These are phyloP conservation scores for Otocyon megalotis DNA, from an alignment of 2,113 vertebrate genomes.

Conservation along the genomic window DNA sequence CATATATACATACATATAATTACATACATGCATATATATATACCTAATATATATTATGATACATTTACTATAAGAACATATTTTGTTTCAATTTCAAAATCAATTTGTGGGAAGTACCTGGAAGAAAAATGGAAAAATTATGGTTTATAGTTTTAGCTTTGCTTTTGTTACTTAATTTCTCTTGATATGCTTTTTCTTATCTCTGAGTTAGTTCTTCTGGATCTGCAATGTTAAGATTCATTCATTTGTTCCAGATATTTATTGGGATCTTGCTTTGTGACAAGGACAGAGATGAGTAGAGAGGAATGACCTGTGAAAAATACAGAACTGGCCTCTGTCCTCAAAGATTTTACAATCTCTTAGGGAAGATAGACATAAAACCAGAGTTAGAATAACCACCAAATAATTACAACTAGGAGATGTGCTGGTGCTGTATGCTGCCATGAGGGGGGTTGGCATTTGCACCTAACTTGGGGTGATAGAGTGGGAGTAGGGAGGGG, in stretches of 20 bases:
- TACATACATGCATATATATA: not conserved
- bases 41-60: not conserved
- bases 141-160: not conserved
- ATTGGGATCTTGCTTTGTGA: not conserved
- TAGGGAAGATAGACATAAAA: not conserved
- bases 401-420: not conserved
- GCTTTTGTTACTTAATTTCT: not conserved
- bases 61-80: not conserved
- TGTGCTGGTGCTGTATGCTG: not conserved
- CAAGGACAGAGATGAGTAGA: not conserved
- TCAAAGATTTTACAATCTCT: not conserved
- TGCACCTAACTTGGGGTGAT: rapidly evolving
- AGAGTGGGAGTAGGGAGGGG: rapidly evolving
- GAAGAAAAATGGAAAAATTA: not conserved
- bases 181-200: not conserved
- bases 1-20: not conserved
- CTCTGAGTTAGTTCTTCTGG: not conserved
- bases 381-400: not conserved
- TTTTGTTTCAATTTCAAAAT: not conserved
- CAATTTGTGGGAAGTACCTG: not conserved
- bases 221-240: not conserved
- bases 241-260: not conserved
- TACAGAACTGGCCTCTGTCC: not conserved
- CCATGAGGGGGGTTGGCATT: not conserved
- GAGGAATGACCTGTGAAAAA: not conserved